Evolutionary conservation across 2,113 vertebrate species (phyloP).

Genomic region (Colaptes auratus): DNA sequence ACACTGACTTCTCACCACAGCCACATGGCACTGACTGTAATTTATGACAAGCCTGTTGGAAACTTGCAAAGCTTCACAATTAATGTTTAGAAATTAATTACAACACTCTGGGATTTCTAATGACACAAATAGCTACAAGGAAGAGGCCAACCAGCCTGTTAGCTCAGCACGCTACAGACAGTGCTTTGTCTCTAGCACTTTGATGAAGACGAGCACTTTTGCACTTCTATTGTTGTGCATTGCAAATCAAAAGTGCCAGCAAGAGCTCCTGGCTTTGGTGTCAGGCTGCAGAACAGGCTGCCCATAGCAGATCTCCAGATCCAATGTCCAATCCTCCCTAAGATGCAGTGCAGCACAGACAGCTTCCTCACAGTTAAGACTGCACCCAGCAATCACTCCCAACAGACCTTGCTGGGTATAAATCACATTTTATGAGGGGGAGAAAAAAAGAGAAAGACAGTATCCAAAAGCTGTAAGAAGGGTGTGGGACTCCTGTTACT

Average conservation of each 20-base stretch:
- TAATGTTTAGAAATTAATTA: neutral
- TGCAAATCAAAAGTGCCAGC: neutral
- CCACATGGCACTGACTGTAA: neutral
- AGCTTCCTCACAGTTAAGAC: neutral
- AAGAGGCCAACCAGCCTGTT: neutral
- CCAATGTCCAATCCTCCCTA: accelerated
- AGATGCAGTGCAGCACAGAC: neutral
- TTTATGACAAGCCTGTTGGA: too few relatives aligned
- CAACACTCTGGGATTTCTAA: neutral
- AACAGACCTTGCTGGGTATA: neutral
- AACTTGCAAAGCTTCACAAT: neutral
- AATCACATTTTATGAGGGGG: neutral
- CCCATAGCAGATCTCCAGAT: neutral
- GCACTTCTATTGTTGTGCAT: neutral
- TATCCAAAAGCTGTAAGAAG: neutral
- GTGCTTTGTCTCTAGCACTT: neutral
- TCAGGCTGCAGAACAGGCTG: neutral
- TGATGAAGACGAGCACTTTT: neutral
- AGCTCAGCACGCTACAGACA: neutral
- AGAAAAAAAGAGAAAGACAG: neutral
- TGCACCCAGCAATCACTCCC: neutral
- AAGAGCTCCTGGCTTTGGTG: neutral
- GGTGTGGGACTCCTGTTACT: slow-evolving; percentile 45
- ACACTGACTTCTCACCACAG: neutral
- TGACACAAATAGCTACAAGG: neutral